Conservation (phyloP, 2,888 invertebrate genomes). For the Coelinius sp. region DNA sequence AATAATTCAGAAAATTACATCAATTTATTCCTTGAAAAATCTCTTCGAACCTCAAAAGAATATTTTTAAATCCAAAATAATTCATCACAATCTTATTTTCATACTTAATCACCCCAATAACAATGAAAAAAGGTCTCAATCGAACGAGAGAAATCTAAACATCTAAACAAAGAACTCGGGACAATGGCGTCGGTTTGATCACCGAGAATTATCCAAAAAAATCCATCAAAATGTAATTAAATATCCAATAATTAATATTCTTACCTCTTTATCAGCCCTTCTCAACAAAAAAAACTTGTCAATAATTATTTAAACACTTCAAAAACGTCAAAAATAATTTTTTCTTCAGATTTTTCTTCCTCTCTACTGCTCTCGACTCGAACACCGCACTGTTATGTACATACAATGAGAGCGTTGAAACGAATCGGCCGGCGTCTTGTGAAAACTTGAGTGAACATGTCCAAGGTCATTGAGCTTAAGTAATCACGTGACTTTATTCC, state of each 20-base stretch:
- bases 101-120: neutral
- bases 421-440: neutral
- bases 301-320: neutral
- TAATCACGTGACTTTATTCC: neutral
- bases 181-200: no score
- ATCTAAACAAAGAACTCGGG: neutral
- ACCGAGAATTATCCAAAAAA: neutral
- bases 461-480: neutral
- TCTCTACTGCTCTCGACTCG: neutral
- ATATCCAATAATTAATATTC: neutral
- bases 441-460: no score
- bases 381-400: neutral
- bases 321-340: neutral
- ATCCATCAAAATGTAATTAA: no score
- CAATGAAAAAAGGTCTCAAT: neutral
- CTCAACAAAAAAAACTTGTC: neutral
- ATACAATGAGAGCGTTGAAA: no score
- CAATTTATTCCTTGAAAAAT: no score
- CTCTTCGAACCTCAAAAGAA: no score
- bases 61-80: no score
- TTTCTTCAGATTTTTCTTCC: neutral
- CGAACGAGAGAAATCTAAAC: no score
- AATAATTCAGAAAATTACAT: no score
- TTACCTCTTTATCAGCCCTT: neutral
- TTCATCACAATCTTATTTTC: no score